These are phyloP conservation scores for Watsonalla cultraria DNA, from an alignment of 2,888 invertebrate species.

Conservation along the genomic window DNA sequence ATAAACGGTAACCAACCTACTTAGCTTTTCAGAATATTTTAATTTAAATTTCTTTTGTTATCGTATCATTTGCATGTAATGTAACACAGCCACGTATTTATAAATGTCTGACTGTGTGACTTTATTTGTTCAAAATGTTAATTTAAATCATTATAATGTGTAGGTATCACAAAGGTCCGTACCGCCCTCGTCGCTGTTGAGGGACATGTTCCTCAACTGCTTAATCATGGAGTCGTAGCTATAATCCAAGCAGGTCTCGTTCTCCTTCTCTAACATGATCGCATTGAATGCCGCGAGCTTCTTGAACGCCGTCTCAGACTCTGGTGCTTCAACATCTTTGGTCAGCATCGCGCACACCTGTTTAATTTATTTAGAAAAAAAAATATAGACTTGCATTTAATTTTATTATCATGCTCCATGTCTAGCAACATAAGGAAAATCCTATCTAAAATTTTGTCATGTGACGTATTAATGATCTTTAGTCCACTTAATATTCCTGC, in stretches of 20 bases:
- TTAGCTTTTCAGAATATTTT: no score
- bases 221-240: slow-evolving; percentile 87
- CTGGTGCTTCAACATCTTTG: slow-evolving; percentile 46
- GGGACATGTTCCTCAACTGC: slow-evolving; percentile 82
- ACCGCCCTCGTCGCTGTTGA: slow-evolving; percentile 82
- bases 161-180: slow-evolving; percentile 14
- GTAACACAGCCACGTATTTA: no score
- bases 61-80: no score
- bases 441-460: background rate
- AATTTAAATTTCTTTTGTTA: no score
- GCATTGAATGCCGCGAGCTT: slow-evolving; percentile 86
- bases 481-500: no score
- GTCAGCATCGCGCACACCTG: slow-evolving; percentile 89
- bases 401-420: background rate
- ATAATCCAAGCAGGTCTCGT: slow-evolving; percentile 89
- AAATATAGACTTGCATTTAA: background rate
- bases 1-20: no score
- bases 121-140: no score
- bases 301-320: slow-evolving; percentile 78
- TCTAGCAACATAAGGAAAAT: no score
- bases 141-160: background rate
- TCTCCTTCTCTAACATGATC: slow-evolving; percentile 81
- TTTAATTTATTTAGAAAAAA: no score
- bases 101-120: no score
- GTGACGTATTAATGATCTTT: no score